These are phyloP conservation scores for Cataglyphis cursor DNA, from an alignment of 2,888 invertebrate genomes.

Conservation along the genomic window DNA sequence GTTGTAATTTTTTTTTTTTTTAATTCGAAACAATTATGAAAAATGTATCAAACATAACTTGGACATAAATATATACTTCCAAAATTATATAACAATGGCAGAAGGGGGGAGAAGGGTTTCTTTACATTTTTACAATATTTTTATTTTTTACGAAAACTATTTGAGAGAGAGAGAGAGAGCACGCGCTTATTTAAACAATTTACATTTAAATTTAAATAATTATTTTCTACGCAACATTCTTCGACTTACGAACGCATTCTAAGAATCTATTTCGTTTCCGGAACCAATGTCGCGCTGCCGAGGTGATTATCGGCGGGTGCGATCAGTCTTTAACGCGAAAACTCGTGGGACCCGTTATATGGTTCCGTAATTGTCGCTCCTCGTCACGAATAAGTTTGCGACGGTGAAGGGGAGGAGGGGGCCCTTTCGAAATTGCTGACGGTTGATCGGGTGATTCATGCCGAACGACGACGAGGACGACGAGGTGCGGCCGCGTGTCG, in stretches of 20 bases:
- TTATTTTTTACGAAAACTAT: neutral
- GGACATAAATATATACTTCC: neutral
- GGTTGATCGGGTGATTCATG: slow-evolving; percentile 84
- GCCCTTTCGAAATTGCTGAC: slow-evolving; percentile 70
- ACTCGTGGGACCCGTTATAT: slow-evolving; percentile 71
- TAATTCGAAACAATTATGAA: neutral
- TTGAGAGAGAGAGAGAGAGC: neutral
- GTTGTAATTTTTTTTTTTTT: neutral
- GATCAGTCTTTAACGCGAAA: slow-evolving; percentile 72
- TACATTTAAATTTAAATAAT: neutral
- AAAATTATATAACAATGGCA: neutral
- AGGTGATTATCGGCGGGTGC: slow-evolving; percentile 73
- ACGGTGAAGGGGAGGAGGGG: neutral
- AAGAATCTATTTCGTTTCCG: slow-evolving; percentile 35
- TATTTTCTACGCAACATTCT: neutral
- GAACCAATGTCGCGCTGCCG: slow-evolving; percentile 41
- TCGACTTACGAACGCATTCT: slow-evolving; percentile 1
- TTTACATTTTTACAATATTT: neutral
- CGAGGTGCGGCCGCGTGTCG: slow-evolving; percentile 43
- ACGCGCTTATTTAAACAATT: neutral
- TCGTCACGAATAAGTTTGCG: slow-evolving; percentile 38
- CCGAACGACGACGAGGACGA: slow-evolving; percentile 61
- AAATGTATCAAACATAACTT: neutral
- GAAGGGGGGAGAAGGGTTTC: too few relatives aligned
- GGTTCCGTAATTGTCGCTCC: slow-evolving; percentile 73